Evolutionary conservation across 2,797 vertebrate species (phyloP).

Genomic region (Gila robusta): DNA sequence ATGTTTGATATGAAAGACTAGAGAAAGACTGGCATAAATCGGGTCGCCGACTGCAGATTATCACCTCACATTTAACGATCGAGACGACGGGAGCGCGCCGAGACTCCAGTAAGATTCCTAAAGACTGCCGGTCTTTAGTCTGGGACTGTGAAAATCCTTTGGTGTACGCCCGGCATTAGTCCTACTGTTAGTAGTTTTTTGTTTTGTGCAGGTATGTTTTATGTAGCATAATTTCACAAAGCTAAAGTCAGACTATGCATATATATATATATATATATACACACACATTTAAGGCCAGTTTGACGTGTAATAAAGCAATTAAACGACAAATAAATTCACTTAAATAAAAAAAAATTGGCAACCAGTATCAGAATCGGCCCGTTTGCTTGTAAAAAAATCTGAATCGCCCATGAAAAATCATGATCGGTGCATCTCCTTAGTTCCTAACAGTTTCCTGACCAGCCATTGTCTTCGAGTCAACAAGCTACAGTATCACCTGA

Average conservation of each 20-base stretch:
- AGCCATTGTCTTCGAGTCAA: conserved; percentile 5
- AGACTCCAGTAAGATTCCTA: too few species aligned
- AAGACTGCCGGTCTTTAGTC: too few species aligned
- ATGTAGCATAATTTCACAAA: not conserved
- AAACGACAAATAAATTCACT: not conserved
- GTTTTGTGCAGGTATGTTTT: not conserved
- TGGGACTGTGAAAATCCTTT: too few species aligned
- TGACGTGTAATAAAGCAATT: not conserved
- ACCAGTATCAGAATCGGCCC: not conserved
- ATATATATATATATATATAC: too few species aligned
- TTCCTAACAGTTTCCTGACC: not conserved
- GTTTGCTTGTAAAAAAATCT: not conserved
- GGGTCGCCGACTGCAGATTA: too few species aligned
- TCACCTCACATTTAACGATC: too few species aligned
- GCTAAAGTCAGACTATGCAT: not conserved
- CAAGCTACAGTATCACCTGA: not conserved
- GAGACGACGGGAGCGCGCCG: too few species aligned
- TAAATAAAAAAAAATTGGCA: not conserved
- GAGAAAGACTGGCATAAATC: too few species aligned
- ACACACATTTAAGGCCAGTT: not conserved
- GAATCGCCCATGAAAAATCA: not conserved
- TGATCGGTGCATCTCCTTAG: not conserved
- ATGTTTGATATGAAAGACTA: too few species aligned
- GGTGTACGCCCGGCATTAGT: too few species aligned
- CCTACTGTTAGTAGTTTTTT: not conserved